Evolutionary conservation across 2,888 invertebrate genomes (phyloP).

Genomic region (Bhutanitis thaidina): DNA sequence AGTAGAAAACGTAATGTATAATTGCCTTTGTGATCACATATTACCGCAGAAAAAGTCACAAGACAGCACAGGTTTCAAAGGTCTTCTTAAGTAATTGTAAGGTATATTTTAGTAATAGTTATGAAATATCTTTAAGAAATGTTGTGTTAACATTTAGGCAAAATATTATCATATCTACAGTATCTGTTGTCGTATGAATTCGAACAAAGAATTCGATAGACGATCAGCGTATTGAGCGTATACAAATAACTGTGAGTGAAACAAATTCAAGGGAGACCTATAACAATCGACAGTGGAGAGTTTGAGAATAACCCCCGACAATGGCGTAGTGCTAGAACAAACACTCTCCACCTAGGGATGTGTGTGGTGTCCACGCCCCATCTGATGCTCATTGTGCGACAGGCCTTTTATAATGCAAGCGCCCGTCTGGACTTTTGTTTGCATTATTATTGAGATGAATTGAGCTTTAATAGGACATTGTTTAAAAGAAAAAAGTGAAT

Average conservation of each 20-base stretch:
- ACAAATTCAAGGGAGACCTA: not conserved
- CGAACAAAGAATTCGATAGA: too few relatives aligned
- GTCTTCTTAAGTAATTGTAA: too few relatives aligned
- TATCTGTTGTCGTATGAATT: too few relatives aligned
- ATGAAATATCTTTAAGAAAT: too few relatives aligned
- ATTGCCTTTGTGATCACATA: too few relatives aligned
- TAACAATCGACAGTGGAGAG: slow-evolving; percentile 12
- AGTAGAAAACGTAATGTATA: too few relatives aligned
- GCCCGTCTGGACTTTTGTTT: slow-evolving; percentile 18
- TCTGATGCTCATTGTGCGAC: slow-evolving; percentile 16
- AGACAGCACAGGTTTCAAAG: too few relatives aligned
- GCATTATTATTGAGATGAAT: slow-evolving; percentile 17
- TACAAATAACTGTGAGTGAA: not conserved
- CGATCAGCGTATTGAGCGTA: too few relatives aligned
- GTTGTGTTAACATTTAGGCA: too few relatives aligned
- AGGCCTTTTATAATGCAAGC: slow-evolving; percentile 15
- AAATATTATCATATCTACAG: too few relatives aligned
- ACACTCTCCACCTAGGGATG: slow-evolving; percentile 5
- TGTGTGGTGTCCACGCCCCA: slow-evolving; percentile 15
- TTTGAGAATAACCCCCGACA: slow-evolving; percentile 14
- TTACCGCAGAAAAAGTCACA: too few relatives aligned
- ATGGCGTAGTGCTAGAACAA: slow-evolving; percentile 14
- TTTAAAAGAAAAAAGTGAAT: slow-evolving; percentile 3
- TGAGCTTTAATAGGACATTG: slow-evolving; percentile 11
- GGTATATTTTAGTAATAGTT: too few relatives aligned